Conservation (phyloP, 2,888 invertebrate species). For the Drosophila seclusa region DNA sequence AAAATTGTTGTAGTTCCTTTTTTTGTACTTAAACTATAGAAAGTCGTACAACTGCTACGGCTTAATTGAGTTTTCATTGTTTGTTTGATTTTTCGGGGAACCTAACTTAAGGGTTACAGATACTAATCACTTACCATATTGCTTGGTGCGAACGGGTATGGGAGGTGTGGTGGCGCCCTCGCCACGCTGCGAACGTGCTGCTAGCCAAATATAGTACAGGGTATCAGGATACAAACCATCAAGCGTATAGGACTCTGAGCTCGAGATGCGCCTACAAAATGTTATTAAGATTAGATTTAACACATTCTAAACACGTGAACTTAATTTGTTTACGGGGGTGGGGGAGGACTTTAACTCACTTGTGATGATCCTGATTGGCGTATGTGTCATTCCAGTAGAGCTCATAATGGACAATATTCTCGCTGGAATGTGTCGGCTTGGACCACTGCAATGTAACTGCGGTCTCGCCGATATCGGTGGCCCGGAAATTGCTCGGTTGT, state of each 20-base stretch:
- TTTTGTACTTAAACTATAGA: conserved; percentile 64
- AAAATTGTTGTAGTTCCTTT: conserved; percentile 18
- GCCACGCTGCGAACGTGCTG: conserved; percentile 96
- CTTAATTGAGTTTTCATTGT: conserved; percentile 45
- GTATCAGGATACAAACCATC: conserved; percentile 97
- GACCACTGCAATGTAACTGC: conserved; percentile 96
- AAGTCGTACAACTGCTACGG: conserved; percentile 68
- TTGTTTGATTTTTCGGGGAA: conserved; percentile 4
- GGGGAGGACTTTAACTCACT: conserved; percentile 85
- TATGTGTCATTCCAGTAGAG: conserved; percentile 99
- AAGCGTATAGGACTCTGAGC: conserved; percentile 93
- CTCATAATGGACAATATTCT: conserved; percentile 97
- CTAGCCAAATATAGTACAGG: conserved; percentile 98
- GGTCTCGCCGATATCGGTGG: conserved; percentile 94
- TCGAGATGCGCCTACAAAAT: conserved; percentile 89
- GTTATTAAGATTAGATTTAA: neutral
- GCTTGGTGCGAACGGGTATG: conserved; percentile 96
- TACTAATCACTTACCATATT: conserved; percentile 94
- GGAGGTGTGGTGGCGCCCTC: conserved; percentile 98
- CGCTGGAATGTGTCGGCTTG: conserved; percentile 95
- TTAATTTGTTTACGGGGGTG: neutral
- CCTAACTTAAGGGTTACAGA: conserved; percentile 51
- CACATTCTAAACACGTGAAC: neutral
- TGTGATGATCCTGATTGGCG: conserved; percentile 94
- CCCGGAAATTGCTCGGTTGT: conserved; percentile 95